phyloP scores from a whole-genome alignment of 2,797 vertebrate genomes.

The Cossypha heuglini region DNA sequence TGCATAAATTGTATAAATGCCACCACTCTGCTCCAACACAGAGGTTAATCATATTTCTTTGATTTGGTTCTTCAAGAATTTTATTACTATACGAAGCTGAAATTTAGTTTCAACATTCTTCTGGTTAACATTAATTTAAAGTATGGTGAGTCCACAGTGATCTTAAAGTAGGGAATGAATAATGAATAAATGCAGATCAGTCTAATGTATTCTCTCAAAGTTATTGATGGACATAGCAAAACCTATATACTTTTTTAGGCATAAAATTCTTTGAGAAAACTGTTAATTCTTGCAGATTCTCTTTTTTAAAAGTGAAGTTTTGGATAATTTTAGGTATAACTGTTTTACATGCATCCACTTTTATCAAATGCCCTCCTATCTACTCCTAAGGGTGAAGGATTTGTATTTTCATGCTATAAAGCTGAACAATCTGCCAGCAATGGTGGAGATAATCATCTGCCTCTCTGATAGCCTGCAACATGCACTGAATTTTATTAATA shows the following conservation, averaged over 20 bases:
- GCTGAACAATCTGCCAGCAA: background rate
- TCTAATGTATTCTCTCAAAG: background rate
- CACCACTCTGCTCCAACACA: background rate
- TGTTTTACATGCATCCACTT: background rate
- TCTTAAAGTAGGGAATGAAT: background rate
- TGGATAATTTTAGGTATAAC: background rate
- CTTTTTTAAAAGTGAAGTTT: background rate
- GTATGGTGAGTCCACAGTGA: rapidly evolving
- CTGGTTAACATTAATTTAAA: background rate
- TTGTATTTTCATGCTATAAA: background rate
- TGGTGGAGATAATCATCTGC: background rate
- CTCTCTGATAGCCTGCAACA: background rate
- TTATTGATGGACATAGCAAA: background rate
- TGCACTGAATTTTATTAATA: background rate
- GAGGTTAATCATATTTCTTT: background rate
- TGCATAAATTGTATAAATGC: background rate
- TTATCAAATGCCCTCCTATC: background rate
- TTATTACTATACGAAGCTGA: background rate
- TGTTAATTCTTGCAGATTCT: background rate
- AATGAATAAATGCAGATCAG: background rate
- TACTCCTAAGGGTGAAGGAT: background rate
- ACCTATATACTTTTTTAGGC: background rate
- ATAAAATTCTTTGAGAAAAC: background rate
- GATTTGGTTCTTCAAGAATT: background rate
- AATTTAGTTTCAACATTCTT: background rate